Conservation (phyloP, 2,888 invertebrate species). For the Drosophila antonietae region DNA sequence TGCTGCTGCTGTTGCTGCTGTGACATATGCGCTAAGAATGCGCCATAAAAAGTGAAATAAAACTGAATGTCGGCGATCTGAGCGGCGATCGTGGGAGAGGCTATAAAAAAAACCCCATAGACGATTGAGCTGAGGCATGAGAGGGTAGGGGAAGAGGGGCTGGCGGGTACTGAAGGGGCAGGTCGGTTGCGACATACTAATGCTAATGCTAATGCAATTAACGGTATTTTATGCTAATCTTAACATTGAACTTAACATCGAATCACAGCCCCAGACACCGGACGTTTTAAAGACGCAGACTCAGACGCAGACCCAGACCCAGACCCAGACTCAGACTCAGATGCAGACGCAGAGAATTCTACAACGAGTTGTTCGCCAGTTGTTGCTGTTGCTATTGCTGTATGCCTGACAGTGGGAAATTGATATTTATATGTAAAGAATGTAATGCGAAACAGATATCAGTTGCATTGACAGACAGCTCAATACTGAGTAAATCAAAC, state of each 20-base stretch:
- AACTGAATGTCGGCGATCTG: constrained; percentile 50
- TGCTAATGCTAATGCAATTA: constrained; percentile 80
- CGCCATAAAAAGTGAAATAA: constrained; percentile 52
- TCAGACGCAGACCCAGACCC: constrained; percentile 7
- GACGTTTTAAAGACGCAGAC: constrained; percentile 58
- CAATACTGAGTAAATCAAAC: not conserved
- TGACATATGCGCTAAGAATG: constrained; percentile 75
- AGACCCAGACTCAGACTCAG: not conserved
- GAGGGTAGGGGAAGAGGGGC: not conserved
- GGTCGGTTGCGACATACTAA: constrained; percentile 55
- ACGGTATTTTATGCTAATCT: constrained; percentile 83
- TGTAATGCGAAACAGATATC: constrained; percentile 32
- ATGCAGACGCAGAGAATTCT: constrained; percentile 14
- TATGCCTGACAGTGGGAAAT: constrained; percentile 50
- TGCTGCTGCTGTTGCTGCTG: constrained; percentile 27
- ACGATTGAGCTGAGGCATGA: not conserved
- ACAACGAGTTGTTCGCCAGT: constrained; percentile 43
- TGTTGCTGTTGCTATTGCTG: constrained; percentile 12
- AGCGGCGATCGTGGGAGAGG: constrained; percentile 49
- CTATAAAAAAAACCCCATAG: constrained; percentile 11
- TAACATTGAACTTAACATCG: constrained; percentile 83
- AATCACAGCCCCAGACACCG: constrained; percentile 52
- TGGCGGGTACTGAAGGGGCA: not conserved
- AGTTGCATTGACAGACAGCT: constrained; percentile 4
- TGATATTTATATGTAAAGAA: constrained; percentile 65